Conservation (phyloP, 2,888 invertebrate genomes). For the Thereva unica region DNA sequence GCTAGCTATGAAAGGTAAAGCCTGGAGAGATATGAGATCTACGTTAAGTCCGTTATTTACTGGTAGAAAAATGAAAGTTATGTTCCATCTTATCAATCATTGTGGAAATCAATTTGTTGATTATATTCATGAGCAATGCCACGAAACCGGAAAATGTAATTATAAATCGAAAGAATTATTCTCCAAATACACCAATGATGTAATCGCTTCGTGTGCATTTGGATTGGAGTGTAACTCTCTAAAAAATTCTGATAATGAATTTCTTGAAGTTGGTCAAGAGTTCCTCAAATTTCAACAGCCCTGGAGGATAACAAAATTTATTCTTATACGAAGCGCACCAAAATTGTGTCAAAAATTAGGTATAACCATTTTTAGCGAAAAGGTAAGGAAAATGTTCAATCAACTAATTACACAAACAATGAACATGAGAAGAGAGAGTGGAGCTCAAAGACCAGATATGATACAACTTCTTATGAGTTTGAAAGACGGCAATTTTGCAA, state of each 20-base stretch:
- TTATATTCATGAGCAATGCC: slow-evolving; percentile 59
- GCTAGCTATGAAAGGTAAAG: slow-evolving; percentile 57
- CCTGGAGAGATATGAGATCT: too few relatives aligned
- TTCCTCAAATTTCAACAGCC: slow-evolving; percentile 50
- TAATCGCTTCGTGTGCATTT: slow-evolving; percentile 62
- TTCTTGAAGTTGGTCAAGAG: slow-evolving; percentile 58
- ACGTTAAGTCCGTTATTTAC: too few relatives aligned
- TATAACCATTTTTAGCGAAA: slow-evolving; percentile 39
- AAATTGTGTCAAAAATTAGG: slow-evolving; percentile 39
- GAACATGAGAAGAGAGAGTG: slow-evolving; percentile 57
- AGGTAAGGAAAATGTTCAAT: slow-evolving; percentile 40
- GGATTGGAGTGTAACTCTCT: slow-evolving; percentile 61
- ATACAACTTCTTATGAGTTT: slow-evolving; percentile 60
- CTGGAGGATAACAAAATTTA: slow-evolving; percentile 32
- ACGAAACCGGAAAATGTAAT: slow-evolving; percentile 48
- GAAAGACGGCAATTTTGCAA: neutral
- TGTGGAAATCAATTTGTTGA: slow-evolving; percentile 45
- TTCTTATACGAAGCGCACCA: slow-evolving; percentile 42
- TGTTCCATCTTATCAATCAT: slow-evolving; percentile 32
- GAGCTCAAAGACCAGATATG: slow-evolving; percentile 62
- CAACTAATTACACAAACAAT: slow-evolving; percentile 55
- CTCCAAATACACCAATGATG: slow-evolving; percentile 40
- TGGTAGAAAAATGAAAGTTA: too few relatives aligned
- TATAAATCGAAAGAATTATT: slow-evolving; percentile 30
- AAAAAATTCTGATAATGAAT: slow-evolving; percentile 57